These are phyloP conservation scores for Andrena dorsata DNA, from an alignment of 2,888 invertebrate species.

Conservation along the genomic window DNA sequence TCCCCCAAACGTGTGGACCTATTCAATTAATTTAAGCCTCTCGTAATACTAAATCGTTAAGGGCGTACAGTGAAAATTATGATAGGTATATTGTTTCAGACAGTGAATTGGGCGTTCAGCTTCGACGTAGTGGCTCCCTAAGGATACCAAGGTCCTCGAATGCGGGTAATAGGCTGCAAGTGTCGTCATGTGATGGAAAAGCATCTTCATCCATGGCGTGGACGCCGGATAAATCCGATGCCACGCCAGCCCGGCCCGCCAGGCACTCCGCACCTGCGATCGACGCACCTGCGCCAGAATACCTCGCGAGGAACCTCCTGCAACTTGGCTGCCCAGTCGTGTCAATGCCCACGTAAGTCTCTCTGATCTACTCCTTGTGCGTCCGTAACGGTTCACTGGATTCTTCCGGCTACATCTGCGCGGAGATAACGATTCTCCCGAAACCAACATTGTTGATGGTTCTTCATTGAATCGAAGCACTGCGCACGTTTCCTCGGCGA, in stretches of 20 bases:
- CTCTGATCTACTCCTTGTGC: slow-evolving; percentile 14
- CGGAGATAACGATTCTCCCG: background rate
- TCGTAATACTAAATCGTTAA: background rate
- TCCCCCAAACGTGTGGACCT: too few relatives aligned
- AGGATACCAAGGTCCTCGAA: slow-evolving; percentile 70
- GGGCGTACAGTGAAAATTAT: background rate
- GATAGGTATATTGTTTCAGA: slow-evolving; percentile 68
- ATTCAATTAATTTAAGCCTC: background rate
- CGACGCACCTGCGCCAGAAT: slow-evolving; percentile 80
- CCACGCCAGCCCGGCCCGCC: slow-evolving; percentile 63
- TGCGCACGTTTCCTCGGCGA: slow-evolving; percentile 16
- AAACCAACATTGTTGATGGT: background rate
- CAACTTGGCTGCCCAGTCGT: slow-evolving; percentile 82
- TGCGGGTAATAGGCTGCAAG: slow-evolving; percentile 61
- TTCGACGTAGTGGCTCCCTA: slow-evolving; percentile 76
- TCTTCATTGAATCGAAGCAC: slow-evolving; percentile 6
- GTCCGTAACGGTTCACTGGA: background rate
- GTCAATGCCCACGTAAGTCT: slow-evolving; percentile 81
- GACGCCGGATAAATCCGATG: slow-evolving; percentile 42
- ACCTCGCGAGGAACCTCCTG: slow-evolving; percentile 80
- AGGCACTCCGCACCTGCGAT: slow-evolving; percentile 76
- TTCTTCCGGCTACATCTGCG: background rate
- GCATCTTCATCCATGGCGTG: slow-evolving; percentile 42
- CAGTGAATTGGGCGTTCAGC: slow-evolving; percentile 73
- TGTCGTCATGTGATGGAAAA: slow-evolving; percentile 56